A percentile compares a stretch with the other conserved stretches of the same genome.
Conservation (phyloP, 2,797 vertebrate species). For the Catamblyrhynchus diadema region DNA sequence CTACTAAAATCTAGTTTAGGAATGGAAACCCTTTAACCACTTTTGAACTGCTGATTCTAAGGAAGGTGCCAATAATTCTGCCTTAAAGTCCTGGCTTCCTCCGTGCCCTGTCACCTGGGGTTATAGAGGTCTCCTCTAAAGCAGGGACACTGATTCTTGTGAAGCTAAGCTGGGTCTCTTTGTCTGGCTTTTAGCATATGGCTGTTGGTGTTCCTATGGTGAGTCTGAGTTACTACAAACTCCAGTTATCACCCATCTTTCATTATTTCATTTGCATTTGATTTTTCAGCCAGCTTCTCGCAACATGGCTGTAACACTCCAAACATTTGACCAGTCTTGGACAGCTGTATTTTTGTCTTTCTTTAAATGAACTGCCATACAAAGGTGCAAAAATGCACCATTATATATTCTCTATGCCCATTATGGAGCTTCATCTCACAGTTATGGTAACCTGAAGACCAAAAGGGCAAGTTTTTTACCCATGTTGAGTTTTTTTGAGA, state of each 20-base stretch:
- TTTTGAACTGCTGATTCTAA: neutral
- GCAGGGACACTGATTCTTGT: neutral
- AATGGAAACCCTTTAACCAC: neutral
- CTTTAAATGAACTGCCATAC: neutral
- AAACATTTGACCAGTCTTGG: neutral
- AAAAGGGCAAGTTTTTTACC: neutral
- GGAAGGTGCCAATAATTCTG: neutral
- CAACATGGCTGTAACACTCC: neutral
- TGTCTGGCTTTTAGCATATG: neutral
- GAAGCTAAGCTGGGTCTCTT: neutral
- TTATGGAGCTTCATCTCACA: neutral
- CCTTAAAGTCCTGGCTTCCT: neutral
- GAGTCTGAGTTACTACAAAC: neutral
- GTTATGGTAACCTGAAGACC: neutral
- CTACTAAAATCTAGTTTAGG: neutral
- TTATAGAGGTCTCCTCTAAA: neutral
- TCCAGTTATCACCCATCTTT: neutral
- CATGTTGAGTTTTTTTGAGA: neutral
- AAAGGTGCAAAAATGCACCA: neutral
- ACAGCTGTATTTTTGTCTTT: neutral
- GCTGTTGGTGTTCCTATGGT: neutral
- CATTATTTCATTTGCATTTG: neutral
- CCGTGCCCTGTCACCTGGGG: neutral
- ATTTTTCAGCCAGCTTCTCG: neutral
- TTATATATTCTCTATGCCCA: neutral